Evolutionary conservation across 2,797 vertebrate species (phyloP), one percentile per base, ranked within the genome.

Genomic region (Dipus sagitta): DNA sequence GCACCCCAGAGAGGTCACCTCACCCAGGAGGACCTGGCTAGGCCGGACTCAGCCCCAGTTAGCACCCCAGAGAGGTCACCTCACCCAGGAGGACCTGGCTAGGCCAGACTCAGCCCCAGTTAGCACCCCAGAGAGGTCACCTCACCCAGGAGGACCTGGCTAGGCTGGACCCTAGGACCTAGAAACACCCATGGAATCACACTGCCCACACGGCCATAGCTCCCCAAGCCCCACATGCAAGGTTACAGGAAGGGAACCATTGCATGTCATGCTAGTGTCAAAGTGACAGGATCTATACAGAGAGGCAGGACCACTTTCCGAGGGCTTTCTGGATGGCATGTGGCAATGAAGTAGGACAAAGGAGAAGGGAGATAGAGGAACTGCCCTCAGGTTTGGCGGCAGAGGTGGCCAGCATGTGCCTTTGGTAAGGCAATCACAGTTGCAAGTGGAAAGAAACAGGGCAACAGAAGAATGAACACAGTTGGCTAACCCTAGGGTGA

Each of bases 241-340:
- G 14, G 1, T 20, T 32, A 15, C 24, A 13, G 0, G 6, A 47
- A 42, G 32, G 75, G 13, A 79, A 75, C 13, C 5, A 2, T 0
- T 84, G 42, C 17, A 21, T 3, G 4, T 1, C 0, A 34, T 1
- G 15, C 28, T 13, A 3, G 4, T 64, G 30, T 6, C 58, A 15
- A 32, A 58, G 79, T 85, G 14, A 4, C 30, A 30, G 12, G 54
- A 17, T 9, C 4, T 2, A 5, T 28, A 17, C 0, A 42, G 3
- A 18, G 3, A 15, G 52, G 23, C 30, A 13, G 47, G 28, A 34
- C 4, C 2, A 13, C 2, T 4, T 34, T 54, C 34, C 0, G 8
- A 3, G 38, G 6, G 12, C 34, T 4, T 0, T 32, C 75, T 18
- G 0, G 14, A 24, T 1, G 20, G 52, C 0, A 65, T 17, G 2